Conservation (phyloP, 2,113 vertebrate species). For the Peromyscus leucopus region DNA sequence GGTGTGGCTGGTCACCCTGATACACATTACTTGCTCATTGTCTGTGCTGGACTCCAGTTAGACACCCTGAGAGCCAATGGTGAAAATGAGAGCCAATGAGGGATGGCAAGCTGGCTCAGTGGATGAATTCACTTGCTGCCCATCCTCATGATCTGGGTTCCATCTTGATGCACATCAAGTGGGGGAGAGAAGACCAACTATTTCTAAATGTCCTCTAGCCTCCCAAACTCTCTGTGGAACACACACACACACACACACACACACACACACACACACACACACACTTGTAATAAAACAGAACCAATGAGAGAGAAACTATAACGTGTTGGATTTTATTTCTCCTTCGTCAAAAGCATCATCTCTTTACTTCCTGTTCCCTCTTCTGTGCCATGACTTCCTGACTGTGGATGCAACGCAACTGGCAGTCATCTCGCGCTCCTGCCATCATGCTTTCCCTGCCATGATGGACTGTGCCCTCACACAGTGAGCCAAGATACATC, state of each 20-base stretch:
- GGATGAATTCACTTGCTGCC: not conserved
- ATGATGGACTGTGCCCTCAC: not conserved
- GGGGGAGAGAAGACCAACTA: not conserved
- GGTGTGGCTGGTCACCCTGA: not conserved
- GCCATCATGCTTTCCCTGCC: not conserved
- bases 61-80: fast-evolving
- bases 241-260: not conserved
- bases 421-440: not conserved
- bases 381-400: too few relatives aligned
- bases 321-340: not conserved
- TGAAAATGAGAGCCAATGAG: not conserved
- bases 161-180: not conserved
- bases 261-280: too few relatives aligned
- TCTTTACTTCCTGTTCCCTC: not conserved
- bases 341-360: not conserved
- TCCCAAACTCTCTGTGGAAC: not conserved
- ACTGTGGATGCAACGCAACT: not conserved
- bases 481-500: not conserved
- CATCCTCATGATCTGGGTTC: too few relatives aligned
- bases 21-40: not conserved
- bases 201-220: not conserved
- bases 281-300: not conserved
- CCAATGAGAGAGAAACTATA: not conserved
- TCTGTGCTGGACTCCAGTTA: not conserved
- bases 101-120: not conserved